Base-by-base conservation (phyloP, 2,888 invertebrate species). In the Drosophila cognata region DNA sequence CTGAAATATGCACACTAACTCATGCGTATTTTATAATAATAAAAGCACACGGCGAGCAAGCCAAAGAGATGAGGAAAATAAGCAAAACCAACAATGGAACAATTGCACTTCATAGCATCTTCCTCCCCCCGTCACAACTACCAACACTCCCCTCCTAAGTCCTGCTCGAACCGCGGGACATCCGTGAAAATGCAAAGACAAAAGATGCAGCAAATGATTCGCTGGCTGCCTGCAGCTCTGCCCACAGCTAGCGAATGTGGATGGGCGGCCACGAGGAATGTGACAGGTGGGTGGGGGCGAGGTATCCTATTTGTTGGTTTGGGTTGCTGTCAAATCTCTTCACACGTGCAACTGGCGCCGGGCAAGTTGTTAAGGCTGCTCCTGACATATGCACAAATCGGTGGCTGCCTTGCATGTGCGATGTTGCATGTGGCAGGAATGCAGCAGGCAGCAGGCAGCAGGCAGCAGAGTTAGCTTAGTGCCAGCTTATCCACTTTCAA, bases 11-110 rank as follows among this genome's bases (percentile, higher is more conserved):
- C 87, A 87, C 87, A 87, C 87, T 87, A 88, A 87, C 87, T 87
- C 88, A 87, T 87, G 87, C 87, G 88, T 87, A 87, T 87, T 87
- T 88, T 87, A 86, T 88, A 87, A 84, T 86, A 86, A 86, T 86
- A 86, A 86, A 86, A 86, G 82, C 82, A 76, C 82, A 74, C 75
- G 66, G 71, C 57, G 72, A 79, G 72, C 79, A 76, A 74, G 73
- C 70, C 68, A 81, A 57, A 29, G 50, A 60, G 36, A 28, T 28
- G 43, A 57, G 46, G 50, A 64, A 52, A 73, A 55, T 51, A 60
- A 65, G 65, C 28, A 74, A 70, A 70, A 60, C 36, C 75, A 71
- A 72, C 66, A 48, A 35, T 52, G 66, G 51, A 60, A 51, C 50
- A 65, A 55, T 38, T 50, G 65, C 13, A 68, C 55, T 41, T 35